Base-by-base conservation (phyloP, 2,797 vertebrate genomes). In the Phaenicophaeus curvirostris region DNA sequence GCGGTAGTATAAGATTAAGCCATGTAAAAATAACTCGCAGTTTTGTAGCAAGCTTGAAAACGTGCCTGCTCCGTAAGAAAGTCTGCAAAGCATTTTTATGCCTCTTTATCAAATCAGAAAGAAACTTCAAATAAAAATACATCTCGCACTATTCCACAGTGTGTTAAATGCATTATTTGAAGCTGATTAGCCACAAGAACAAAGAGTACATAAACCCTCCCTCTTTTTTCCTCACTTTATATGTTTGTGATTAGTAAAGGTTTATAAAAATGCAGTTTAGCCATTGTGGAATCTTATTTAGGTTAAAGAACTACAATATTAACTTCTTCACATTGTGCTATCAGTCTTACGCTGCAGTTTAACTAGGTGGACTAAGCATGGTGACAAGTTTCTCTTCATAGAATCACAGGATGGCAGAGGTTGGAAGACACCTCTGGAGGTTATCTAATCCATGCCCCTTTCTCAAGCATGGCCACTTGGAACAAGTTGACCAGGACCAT, bases 1-100 rank as follows among this genome's bases (percentile, higher is more conserved):
- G 93, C 11, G 93, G 90, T 65, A 89, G 90, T 87, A 68, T 74
- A 91, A 77, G 85, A 94, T 94, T 80, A 86, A 59, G 15, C 62
- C 21, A 87, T 25, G 54, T 63, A 15, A 83, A 69, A 78, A 19
- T 37, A 77, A 19, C 25, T 1, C 1, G 3, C n/a, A 4, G 28
- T 35, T 57, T 73, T 55, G 13, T 24, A 48, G 46, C 15, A 39
- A 65, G 46, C 28, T 85, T 83, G 11, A 24, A 50, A 90, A 44
- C 8, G 6, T 35, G 44, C 18, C n/a, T 2, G 3, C 51, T 48
- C 28, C 23, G 0, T 17, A 61, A 33, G 44, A 53, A 41, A 76
- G 41, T 44, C 27, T 39, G 31, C 28, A 57, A 85, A 89, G 39
- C 3, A 6, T 44, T 65, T 65, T 58, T 19, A 18, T 31, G 18